Evolutionary conservation across 2,113 vertebrate species (phyloP), one percentile per base, ranked within the genome.

Genomic region (Pterophyllum scalare): DNA sequence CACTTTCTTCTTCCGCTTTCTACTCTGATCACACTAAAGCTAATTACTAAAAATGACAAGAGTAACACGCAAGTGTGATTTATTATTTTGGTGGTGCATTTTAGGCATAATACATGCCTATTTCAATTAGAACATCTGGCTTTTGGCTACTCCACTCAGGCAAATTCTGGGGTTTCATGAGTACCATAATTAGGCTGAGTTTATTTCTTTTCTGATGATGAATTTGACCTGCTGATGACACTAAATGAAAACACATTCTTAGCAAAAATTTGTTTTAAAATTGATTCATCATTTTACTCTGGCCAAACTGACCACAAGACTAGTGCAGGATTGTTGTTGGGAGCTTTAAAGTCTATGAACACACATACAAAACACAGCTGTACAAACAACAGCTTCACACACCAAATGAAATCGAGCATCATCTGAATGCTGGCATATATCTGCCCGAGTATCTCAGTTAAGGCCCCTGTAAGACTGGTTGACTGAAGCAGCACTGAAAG

Each of bases 401-500:
- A 79, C 28, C 19, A 64, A 70, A 81, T 75, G 15, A 89, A 92
- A 90, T 89, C 64, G 83, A 77, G 38, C 59, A 81, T 86, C 82
- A 87, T 83, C 90, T 80, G 33, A 84, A 84, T 49, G 31, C 59
- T 85, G 60, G 26, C 83, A 84, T 88, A 90, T 76, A 91, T 92
- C 85, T 90, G 83, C 76, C 65, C 52, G 75, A 82, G 74, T 81
- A 17, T 87, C 65, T 70, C 79, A 2, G 31, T 83, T 86, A 75
- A 90, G 62, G 77, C 56, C 56, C 61, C 64, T 90, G 60, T 80
- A 91, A 93, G 80, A 82, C 76, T 83, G 74, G 49, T 26, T 57
- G 75, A 87, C 76, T 77, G 79, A 90, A 80, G 87, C 85, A 33
- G 80, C 72, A 90, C 91, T 90, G 88, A 92, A 94, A 90, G 91